Evolutionary conservation across 2,888 invertebrate genomes (phyloP).

Genomic region (Notodonta dromedarius): DNA sequence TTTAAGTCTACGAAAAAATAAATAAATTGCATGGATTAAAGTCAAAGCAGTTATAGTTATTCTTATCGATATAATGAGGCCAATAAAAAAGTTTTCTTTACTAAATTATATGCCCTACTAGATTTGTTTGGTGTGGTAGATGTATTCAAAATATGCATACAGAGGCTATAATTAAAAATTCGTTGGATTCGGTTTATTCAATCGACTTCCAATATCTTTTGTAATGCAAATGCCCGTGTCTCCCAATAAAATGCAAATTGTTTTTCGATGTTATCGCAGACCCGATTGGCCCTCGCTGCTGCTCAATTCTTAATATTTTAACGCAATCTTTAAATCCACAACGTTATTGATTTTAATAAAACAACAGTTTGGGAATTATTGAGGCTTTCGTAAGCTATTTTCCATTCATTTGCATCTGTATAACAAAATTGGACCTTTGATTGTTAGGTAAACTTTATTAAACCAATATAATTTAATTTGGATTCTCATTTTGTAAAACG

Average conservation of each 20-base stretch:
- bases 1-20: conserved; percentile 6
- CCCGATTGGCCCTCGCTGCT: conserved; percentile 38
- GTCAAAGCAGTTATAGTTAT: neutral
- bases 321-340: conserved; percentile 9
- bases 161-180: neutral
- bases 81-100: neutral
- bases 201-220: conserved; percentile 63
- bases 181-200: conserved; percentile 47
- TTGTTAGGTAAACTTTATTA: neutral
- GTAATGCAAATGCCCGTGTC: conserved; percentile 67
- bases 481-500: neutral
- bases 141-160: too few relatives aligned
- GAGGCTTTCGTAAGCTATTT: conserved; percentile 1
- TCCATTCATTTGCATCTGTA: neutral
- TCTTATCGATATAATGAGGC: neutral
- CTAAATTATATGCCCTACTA: too few relatives aligned
- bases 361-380: neutral
- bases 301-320: conserved; percentile 19
- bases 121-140: too few relatives aligned
- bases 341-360: conserved; percentile 3
- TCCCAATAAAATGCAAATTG: conserved; percentile 73
- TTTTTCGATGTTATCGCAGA: conserved; percentile 47
- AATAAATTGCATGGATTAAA: neutral
- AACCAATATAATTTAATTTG: neutral
- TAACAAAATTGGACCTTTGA: neutral